Evolutionary conservation across 2,113 vertebrate genomes (phyloP).

Genomic region (Micronycteris hirsuta): DNA sequence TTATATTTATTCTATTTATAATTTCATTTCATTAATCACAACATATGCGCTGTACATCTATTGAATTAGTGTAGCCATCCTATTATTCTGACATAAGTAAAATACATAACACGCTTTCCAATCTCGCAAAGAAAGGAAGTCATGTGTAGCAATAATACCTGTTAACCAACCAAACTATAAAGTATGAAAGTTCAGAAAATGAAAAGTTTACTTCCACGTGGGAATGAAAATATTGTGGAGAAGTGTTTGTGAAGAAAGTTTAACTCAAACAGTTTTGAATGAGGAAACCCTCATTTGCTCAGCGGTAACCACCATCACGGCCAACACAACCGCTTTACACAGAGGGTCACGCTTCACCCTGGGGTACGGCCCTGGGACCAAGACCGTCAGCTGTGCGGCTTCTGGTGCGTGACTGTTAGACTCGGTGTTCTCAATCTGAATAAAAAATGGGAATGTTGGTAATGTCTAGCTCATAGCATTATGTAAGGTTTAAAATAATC

Average conservation of each 20-base stretch:
- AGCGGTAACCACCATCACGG: background rate
- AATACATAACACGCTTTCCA: background rate
- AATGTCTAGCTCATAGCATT: background rate
- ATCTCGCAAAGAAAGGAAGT: background rate
- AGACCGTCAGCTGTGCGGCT: too few species aligned
- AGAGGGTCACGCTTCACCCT: background rate
- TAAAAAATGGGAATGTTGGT: background rate
- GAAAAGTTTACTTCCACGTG: background rate
- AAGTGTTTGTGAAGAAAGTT: background rate
- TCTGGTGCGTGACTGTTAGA: background rate
- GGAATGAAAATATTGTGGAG: background rate
- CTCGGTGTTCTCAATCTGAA: background rate
- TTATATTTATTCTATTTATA: background rate
- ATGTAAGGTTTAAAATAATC: background rate
- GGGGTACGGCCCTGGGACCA: too few species aligned
- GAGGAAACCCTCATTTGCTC: background rate
- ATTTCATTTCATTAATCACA: background rate
- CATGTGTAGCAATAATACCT: background rate
- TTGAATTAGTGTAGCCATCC: background rate
- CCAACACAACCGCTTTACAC: background rate
- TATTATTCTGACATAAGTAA: background rate
- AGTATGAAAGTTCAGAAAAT: background rate
- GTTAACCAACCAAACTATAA: background rate
- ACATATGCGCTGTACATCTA: background rate
- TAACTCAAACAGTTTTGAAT: background rate